phyloP scores from a whole-genome alignment of 2,888 invertebrate species.

The Bimastos eiseni region DNA sequence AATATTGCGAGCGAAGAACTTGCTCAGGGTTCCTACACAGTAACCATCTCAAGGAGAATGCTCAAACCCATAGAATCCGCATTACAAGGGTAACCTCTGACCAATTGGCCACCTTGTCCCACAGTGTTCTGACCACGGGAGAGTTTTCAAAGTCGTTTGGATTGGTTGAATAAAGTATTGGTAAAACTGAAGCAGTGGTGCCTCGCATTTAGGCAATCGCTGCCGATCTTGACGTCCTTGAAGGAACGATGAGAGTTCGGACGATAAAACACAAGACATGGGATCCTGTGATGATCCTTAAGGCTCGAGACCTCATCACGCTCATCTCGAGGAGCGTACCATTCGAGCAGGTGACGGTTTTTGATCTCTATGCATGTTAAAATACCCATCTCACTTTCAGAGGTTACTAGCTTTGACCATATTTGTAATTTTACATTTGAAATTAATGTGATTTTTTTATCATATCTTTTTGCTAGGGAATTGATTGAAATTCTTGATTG shows the following conservation, averaged over 20 bases:
- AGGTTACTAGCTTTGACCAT: neutral
- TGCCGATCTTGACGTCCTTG: constrained; percentile 87
- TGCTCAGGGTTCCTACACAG: too few relatives aligned
- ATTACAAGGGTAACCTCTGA: too few relatives aligned
- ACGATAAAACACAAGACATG: constrained; percentile 88
- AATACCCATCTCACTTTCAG: neutral
- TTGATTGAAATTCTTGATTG: neutral
- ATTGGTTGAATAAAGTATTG: too few relatives aligned
- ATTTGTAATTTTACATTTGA: neutral
- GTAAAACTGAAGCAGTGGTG: neutral
- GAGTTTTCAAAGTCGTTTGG: too few relatives aligned
- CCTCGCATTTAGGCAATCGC: constrained; percentile 67
- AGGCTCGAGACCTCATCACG: constrained; percentile 93
- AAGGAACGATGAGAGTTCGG: constrained; percentile 89
- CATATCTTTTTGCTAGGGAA: neutral
- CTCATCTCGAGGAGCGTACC: constrained; percentile 92
- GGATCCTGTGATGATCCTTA: constrained; percentile 96
- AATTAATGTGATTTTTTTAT: neutral
- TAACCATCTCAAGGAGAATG: too few relatives aligned
- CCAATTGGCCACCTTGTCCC: too few relatives aligned
- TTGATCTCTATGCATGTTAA: neutral
- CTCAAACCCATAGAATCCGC: too few relatives aligned
- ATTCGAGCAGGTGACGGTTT: constrained; percentile 79
- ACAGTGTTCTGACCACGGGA: too few relatives aligned
- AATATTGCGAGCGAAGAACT: too few relatives aligned